phyloP scores from a whole-genome alignment of 1,140 invertebrate genomes.

The Drosophila sucinea region DNA sequence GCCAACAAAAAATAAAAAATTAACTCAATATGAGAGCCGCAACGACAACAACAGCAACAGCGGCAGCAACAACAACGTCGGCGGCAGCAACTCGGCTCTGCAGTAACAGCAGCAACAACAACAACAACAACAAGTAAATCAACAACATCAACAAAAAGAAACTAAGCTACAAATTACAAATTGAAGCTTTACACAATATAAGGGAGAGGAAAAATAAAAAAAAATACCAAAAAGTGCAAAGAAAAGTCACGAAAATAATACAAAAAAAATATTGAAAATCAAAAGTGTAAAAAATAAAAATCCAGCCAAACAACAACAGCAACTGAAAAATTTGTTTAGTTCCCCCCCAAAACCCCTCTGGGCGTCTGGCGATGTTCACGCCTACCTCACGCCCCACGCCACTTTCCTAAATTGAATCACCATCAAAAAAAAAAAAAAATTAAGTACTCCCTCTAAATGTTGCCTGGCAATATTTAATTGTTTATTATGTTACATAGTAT shows the following conservation, averaged over 20 bases:
- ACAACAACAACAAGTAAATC: not conserved
- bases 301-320: conserved; percentile 35
- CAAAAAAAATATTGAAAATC: conserved; percentile 19
- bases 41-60: conserved; percentile 15
- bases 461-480: conserved; percentile 60
- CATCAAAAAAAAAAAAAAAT: conserved; percentile 8
- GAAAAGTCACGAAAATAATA: conserved; percentile 8
- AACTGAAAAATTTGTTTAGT: conserved; percentile 41
- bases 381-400: not conserved
- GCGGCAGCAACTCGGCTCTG: not conserved
- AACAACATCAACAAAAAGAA: not conserved
- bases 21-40: conserved; percentile 14
- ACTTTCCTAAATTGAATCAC: conserved; percentile 9
- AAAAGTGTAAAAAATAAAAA: conserved; percentile 29
- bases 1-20: conserved; percentile 8
- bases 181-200: conserved; percentile 5
- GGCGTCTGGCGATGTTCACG: not conserved
- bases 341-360: conserved; percentile 43
- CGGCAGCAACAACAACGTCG: not conserved
- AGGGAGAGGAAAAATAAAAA: conserved; percentile 8
- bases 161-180: conserved; percentile 11
- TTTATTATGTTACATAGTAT: conserved; percentile 32
- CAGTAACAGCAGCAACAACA: conserved; percentile 9
- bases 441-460: conserved; percentile 19
- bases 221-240: conserved; percentile 21